These are phyloP conservation scores for Galeopsomyia nigrocyanea DNA, from an alignment of 2,888 invertebrate species.

Conservation along the genomic window DNA sequence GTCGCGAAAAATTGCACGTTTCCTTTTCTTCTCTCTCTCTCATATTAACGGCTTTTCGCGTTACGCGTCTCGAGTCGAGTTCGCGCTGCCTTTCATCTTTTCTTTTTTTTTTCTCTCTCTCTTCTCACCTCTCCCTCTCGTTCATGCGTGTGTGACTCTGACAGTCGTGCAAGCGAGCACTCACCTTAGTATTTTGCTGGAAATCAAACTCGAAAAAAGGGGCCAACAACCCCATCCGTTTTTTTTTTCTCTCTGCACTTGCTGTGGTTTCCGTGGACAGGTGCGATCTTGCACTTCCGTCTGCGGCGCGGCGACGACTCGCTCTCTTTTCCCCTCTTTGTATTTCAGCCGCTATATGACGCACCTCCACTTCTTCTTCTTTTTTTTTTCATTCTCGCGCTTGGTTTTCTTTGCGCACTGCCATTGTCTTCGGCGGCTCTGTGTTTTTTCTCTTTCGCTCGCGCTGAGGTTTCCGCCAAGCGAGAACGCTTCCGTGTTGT, in stretches of 20 bases:
- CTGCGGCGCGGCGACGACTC: too few species aligned
- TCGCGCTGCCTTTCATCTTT: too few species aligned
- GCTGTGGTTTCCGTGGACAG: background rate
- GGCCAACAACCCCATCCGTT: too few species aligned
- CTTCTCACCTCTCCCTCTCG: too few species aligned
- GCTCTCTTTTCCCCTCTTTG: too few species aligned
- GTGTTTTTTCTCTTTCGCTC: background rate
- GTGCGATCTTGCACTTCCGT: too few species aligned
- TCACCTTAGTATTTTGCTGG: too few species aligned
- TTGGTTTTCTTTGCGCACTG: background rate
- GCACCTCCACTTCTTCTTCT: background rate
- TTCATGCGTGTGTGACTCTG: too few species aligned
- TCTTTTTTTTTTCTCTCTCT: too few species aligned
- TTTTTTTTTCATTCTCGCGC: conserved; percentile 1
- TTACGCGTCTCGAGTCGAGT: background rate
- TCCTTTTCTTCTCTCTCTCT: conserved; percentile 9
- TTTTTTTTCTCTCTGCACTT: background rate
- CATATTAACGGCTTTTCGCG: conserved; percentile 1
- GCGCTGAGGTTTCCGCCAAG: conserved; percentile 27
- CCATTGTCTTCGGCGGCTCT: background rate
- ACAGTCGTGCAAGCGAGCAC: too few species aligned
- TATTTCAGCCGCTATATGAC: too few species aligned
- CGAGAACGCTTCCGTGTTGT: conserved; percentile 27
- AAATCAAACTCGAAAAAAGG: too few species aligned
- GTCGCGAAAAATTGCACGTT: conserved; percentile 43